phyloP scores from a whole-genome alignment of 2,888 invertebrate species.

The Hydrotaea diabolus region DNA sequence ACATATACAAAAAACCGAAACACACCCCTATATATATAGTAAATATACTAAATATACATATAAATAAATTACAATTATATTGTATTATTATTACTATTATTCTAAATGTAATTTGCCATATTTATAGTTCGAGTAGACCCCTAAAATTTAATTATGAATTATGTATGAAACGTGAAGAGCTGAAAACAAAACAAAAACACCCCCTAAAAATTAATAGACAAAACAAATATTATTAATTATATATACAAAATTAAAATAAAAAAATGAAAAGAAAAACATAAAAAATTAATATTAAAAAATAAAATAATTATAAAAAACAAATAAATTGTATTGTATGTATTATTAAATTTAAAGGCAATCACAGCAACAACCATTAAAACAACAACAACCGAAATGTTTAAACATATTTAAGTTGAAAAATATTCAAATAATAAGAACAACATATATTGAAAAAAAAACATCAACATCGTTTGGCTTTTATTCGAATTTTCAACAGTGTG shows the following conservation, averaged over 20 bases:
- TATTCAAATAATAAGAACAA: conserved; percentile 61
- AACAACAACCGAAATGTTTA: conserved; percentile 61
- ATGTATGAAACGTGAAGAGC: no score
- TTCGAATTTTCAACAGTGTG: not conserved
- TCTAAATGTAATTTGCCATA: conserved; percentile 75
- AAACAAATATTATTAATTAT: conserved; percentile 36
- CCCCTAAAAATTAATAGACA: conserved; percentile 30
- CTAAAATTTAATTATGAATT: no score
- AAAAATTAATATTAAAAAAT: conserved; percentile 60
- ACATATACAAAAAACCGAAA: conserved; percentile 14
- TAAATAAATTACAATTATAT: conserved; percentile 37
- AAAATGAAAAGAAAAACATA: conserved; percentile 52
- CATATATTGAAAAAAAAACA: conserved; percentile 50
- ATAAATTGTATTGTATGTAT: conserved; percentile 63
- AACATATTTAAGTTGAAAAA: conserved; percentile 69
- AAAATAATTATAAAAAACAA: conserved; percentile 46
- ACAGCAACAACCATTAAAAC: conserved; percentile 65
- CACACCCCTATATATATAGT: conserved; percentile 12
- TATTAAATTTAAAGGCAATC: conserved; percentile 76
- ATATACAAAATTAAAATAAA: conserved; percentile 66
- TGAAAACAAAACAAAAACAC: conserved; percentile 45
- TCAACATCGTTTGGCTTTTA: not conserved
- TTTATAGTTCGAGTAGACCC: conserved; percentile 74
- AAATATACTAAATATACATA: conserved; percentile 23
- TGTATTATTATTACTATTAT: conserved; percentile 45